Evolutionary conservation across 2,113 vertebrate genomes (phyloP), one percentile per base, ranked within the genome.

Genomic region (Bufo bufo): DNA sequence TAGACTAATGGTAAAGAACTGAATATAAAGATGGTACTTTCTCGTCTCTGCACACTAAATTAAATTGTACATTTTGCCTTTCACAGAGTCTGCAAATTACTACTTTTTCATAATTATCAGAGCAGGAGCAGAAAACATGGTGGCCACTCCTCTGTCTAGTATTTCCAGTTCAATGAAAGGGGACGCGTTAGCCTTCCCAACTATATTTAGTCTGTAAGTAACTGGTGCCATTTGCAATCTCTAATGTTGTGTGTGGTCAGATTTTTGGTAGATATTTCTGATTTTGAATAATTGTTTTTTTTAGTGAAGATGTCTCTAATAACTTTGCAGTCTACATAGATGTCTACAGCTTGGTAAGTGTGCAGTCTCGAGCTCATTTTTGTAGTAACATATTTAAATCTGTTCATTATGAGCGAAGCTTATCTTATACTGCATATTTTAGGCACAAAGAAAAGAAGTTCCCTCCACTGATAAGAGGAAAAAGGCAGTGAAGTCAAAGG

Each of bases 401-500:
- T 58, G 45, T 87, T 2, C 20, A 72, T 89, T 85, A 47, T 84
- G 3, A 43, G 2, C 14, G 14, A 71, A 71, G 2, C 14, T 19
- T 75, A 49, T 23, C n/a, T 1, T 69, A 56, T 9, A 10, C 33
- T 23, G 45, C n/a, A 89, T 84, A 47, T 90, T n/a, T 89, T 9
- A 99, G 98, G 95, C 97, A 16, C 97, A 98, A 92, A 97, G 94
- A 90, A 96, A 94, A 85, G 97, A 99, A 43, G 20, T 90, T 83
- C 50, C 77, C 19, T 91, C 92, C 84, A 82, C 75, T 72, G 98
- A 99, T 86, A 99, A 99, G 94, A 98, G 94, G 92, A 99, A 98
- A 92, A 99, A 99, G 85, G 9, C 94, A 63, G 94, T 77, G 89
- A 99, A 99, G 91, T 97, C 98, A 14, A 99, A 99, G 97, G 98